A percentile compares a stretch with the other conserved stretches of the same genome.
phyloP scores from a whole-genome alignment of 1,140 invertebrate genomes.

The Arctopsyche grandis region DNA sequence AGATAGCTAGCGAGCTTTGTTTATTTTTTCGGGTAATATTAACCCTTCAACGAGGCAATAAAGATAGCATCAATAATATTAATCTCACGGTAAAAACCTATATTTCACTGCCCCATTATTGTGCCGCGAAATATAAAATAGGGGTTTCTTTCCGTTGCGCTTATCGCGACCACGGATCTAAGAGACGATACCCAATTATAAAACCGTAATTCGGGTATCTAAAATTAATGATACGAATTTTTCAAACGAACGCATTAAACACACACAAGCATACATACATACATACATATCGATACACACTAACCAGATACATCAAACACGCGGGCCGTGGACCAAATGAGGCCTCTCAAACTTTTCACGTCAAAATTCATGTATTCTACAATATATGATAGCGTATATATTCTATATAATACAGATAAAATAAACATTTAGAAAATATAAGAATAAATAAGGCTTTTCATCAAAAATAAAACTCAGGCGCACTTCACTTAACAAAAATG shows the following conservation, averaged over 20 bases:
- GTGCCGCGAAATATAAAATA: constrained; percentile 17
- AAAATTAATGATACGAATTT: no score
- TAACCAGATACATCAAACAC: no score
- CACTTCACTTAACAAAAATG: no score
- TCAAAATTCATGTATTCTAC: no score
- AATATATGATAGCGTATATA: no score
- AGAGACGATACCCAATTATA: not conserved
- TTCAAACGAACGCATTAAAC: not conserved
- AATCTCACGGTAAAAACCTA: constrained; percentile 7
- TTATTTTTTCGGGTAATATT: constrained; percentile 28
- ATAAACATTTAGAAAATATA: no score
- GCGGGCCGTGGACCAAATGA: no score
- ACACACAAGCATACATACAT: not conserved
- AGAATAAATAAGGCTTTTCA: no score
- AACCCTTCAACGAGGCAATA: constrained; percentile 24
- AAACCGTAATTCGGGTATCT: not conserved
- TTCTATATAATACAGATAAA: no score
- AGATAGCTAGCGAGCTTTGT: no score
- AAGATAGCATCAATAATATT: constrained; percentile 22
- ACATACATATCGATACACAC: not conserved
- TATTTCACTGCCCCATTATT: constrained; percentile 1
- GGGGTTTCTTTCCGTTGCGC: not conserved
- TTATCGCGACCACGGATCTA: constrained; percentile 1
- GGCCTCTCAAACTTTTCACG: no score
- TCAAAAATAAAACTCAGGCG: no score